Evolutionary conservation across 1,140 invertebrate genomes (phyloP).

Genomic region (Holcopasites calliopsidis): DNA sequence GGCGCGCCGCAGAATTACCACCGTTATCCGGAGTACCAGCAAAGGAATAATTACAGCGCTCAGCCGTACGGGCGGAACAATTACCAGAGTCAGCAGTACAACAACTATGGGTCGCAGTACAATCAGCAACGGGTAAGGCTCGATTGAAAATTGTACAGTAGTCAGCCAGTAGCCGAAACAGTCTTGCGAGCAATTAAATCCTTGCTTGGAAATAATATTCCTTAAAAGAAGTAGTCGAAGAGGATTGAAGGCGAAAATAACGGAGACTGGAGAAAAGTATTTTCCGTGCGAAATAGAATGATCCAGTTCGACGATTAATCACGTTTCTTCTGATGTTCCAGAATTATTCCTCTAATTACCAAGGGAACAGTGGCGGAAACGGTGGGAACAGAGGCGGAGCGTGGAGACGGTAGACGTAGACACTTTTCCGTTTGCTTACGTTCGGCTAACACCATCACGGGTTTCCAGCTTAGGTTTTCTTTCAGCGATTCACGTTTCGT

Average conservation of each 20-base stretch:
- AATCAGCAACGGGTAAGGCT: conserved; percentile 33
- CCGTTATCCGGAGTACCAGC: conserved; percentile 26
- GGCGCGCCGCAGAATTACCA: conserved; percentile 34
- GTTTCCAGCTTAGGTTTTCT: background rate
- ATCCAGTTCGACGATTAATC: background rate
- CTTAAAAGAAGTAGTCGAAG: background rate
- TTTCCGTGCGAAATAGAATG: background rate
- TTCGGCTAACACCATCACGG: background rate
- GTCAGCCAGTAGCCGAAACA: too few relatives aligned
- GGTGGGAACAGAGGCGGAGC: conserved; percentile 25
- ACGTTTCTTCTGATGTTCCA: conserved; percentile 37
- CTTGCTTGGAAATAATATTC: background rate
- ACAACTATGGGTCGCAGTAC: conserved; percentile 36
- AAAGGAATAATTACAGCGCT: conserved; percentile 10
- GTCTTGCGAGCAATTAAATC: too few relatives aligned
- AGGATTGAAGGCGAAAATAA: background rate
- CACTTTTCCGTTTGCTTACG: background rate
- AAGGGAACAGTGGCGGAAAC: conserved; percentile 37
- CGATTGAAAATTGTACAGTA: background rate
- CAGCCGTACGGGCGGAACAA: conserved; percentile 42
- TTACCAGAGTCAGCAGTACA: conserved; percentile 37
- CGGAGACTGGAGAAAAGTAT: background rate
- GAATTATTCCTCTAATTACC: conserved; percentile 60
- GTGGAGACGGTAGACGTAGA: conserved; percentile 42
- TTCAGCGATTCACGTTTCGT: background rate